Base-by-base conservation (phyloP, 2,888 invertebrate species). In the Laothoe populi region DNA sequence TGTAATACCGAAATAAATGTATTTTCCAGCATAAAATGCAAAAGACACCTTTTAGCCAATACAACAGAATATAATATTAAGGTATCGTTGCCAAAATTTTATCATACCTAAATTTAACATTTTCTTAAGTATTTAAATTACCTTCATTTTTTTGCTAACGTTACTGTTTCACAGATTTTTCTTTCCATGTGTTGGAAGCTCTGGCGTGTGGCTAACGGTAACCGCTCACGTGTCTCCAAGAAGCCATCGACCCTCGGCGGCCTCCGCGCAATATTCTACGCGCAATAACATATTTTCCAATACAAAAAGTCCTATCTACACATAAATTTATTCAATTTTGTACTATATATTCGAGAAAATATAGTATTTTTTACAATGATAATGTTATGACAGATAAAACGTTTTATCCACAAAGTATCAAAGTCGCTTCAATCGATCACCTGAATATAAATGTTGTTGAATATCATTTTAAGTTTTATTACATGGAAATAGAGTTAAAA, bases 211-310 rank as follows among this genome's bases (percentile, higher is more conserved):
- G 78, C 78, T 92, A 92, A 92, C 92, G 92, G 92, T 89, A 86
- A 65, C 75, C 74, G 77, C 81, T 91, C 92, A 92, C 92, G 92
- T 92, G 92, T 89, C 90, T 86, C 85, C 79, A 75, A 79, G 81
- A 77, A 88, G 92, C 83, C 92, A 92, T 88, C 92, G 92, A 92
- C 92, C 92, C 90, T 88, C 83, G 69, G 76, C 87, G 89, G 91
- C 90, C 90, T 88, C 90, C 83, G 88, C 91, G 86, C 88, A 83
- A 83, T 87, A 86, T 88, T 88, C 86, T 87, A 87, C 86, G 89
- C 88, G 86, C 85, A 89, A 88, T 87, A 86, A 79, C 66, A 61
- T 61, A 35, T 61, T 40, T 35, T 42, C 45, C 63, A 48, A 60
- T 38, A 58, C 64, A 64, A 77, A 82, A 81, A 60, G 72, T 63